phyloP scores from a whole-genome alignment of 1,140 invertebrate species.

The Druon quercuslanigerum region DNA sequence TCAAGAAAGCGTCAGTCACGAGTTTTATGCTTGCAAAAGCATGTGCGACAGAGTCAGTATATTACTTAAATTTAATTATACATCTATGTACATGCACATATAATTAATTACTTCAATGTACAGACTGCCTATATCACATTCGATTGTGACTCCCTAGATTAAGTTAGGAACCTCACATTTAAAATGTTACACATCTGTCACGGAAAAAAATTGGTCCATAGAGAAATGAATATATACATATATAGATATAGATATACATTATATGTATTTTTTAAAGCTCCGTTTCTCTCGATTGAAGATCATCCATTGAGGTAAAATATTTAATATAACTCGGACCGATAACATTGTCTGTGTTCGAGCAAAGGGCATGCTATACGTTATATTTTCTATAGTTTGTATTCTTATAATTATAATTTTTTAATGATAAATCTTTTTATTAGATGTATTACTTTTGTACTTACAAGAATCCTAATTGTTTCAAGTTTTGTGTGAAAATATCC shows the following conservation, averaged over 20 bases:
- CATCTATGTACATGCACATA: conserved; percentile 3
- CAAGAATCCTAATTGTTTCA: not conserved
- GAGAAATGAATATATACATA: conserved; percentile 55
- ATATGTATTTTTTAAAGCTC: conserved; percentile 7
- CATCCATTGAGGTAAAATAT: conserved; percentile 15
- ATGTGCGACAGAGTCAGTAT: not conserved
- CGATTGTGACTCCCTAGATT: conserved; percentile 26
- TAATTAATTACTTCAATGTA: conserved; percentile 18
- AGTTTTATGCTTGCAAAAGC: not conserved
- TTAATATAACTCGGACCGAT: conserved; percentile 15
- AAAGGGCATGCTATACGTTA: conserved; percentile 13
- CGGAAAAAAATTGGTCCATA: conserved; percentile 59
- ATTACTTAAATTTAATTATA: conserved; percentile 9
- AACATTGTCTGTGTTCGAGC: not conserved
- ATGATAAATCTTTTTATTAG: conserved; percentile 2
- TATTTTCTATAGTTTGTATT: not conserved
- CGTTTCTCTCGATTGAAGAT: conserved; percentile 12
- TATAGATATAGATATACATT: not conserved
- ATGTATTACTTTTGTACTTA: conserved; percentile 32
- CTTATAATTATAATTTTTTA: conserved; percentile 1
- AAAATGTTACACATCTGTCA: conserved; percentile 49
- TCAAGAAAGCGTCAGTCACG: not conserved
- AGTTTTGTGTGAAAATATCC: too few relatives aligned
- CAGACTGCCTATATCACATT: conserved; percentile 12
- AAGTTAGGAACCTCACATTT: conserved; percentile 57